These are phyloP conservation scores for Stenotaenia linearis DNA, from an alignment of 2,888 invertebrate genomes.

Conservation along the genomic window DNA sequence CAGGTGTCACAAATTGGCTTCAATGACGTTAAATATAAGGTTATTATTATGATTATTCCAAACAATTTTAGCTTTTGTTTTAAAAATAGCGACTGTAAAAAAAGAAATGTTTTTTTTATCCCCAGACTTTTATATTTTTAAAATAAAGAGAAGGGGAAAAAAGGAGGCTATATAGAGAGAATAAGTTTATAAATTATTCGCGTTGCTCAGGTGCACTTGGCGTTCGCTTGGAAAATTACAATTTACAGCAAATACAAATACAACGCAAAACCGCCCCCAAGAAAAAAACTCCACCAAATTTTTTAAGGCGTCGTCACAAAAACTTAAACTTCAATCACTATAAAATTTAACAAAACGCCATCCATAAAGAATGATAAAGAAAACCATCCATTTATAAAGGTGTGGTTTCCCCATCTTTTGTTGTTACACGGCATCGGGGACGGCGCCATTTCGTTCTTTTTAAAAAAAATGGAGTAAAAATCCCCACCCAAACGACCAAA, in stretches of 20 bases:
- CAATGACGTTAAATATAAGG: conserved; percentile 1
- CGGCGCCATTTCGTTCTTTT: neutral
- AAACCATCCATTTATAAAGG: conserved; percentile 17
- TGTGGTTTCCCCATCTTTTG: conserved; percentile 14
- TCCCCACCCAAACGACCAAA: neutral
- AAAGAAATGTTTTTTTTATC: neutral
- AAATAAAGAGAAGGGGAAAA: neutral
- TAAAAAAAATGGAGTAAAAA: neutral
- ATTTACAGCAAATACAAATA: conserved; percentile 5
- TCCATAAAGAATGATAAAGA: conserved; percentile 20
- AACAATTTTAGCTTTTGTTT: conserved; percentile 8
- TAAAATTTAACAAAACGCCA: conserved; percentile 17
- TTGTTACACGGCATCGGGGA: neutral
- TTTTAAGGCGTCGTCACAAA: conserved; percentile 26
- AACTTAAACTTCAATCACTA: conserved; percentile 26
- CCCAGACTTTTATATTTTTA: neutral
- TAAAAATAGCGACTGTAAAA: neutral
- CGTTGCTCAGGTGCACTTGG: conserved; percentile 26
- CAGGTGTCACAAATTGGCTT: conserved; percentile 15
- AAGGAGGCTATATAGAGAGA: neutral
- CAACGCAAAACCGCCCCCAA: conserved; percentile 8
- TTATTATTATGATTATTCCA: conserved; percentile 1
- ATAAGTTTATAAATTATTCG: conserved; percentile 23
- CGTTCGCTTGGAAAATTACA: conserved; percentile 26
- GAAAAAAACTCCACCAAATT: neutral